These are phyloP conservation scores for Eleutherodactylus coqui DNA, from an alignment of 2,797 vertebrate species.

Conservation along the genomic window DNA sequence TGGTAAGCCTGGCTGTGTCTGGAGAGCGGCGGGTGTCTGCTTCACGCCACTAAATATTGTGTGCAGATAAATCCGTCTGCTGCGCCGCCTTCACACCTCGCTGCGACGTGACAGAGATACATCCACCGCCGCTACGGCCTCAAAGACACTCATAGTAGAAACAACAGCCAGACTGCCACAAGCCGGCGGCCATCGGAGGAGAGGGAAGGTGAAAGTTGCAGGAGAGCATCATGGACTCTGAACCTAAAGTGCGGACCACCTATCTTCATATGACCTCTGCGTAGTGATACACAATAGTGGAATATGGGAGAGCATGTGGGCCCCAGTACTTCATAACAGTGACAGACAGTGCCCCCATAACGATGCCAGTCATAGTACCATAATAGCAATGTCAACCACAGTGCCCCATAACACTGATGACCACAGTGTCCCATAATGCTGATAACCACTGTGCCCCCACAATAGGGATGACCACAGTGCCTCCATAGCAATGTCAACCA, in stretches of 20 bases:
- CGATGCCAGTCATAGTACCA: neutral
- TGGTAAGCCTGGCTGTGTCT: slow-evolving; percentile 29
- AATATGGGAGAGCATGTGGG: too few relatives aligned
- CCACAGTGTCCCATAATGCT: too few relatives aligned
- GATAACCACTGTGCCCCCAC: too few relatives aligned
- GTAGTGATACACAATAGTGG: too few relatives aligned
- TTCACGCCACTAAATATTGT: slow-evolving; percentile 13
- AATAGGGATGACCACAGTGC: too few relatives aligned
- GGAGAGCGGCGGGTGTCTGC: slow-evolving; percentile 31
- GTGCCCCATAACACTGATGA: too few relatives aligned
- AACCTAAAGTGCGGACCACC: neutral
- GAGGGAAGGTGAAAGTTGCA: neutral
- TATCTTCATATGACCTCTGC: neutral
- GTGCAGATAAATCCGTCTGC: slow-evolving; percentile 5
- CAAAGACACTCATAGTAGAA: neutral
- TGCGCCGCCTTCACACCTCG: slow-evolving; percentile 8
- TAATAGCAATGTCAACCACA: neutral
- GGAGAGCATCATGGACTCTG: neutral
- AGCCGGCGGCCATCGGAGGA: too few relatives aligned
- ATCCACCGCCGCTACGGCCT: neutral
- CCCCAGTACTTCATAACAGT: neutral
- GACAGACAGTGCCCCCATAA: neutral
- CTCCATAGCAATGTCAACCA: neutral
- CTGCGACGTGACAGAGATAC: neutral
- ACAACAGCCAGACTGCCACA: too few relatives aligned